Evolutionary conservation across 2,797 vertebrate species (phyloP), one percentile per base, ranked within the genome.

Genomic region (Euphonia xanthogaster): DNA sequence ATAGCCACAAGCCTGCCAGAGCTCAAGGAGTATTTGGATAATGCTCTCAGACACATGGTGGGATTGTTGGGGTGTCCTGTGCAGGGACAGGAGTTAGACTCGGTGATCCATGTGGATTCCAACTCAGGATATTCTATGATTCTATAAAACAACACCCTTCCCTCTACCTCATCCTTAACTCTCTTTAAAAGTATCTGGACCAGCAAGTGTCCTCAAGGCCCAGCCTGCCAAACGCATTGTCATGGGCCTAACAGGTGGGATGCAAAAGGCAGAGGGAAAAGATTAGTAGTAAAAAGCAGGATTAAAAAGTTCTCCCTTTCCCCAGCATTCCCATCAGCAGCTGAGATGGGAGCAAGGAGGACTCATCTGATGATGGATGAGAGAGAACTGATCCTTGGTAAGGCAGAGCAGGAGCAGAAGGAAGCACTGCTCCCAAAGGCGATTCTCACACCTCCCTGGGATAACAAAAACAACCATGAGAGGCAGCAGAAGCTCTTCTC

Each of bases 381-480:
- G 60, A 82, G 71, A 82, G 81, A 89, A 74, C 23, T 54, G 63
- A 93, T 75, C 80, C 80, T 89, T 81, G 71, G 86, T 74, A 76
- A 92, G 67, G 80, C 15, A 2, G 86, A 96, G 80, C 47, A 55
- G 67, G 70, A 96, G 72, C 91, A 96, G 95, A 95, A 95, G 91
- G 93, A 93, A 93, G 74, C 40, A 4, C 51, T 55, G 55, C 77
- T 92, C 91, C 91, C 93, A 66, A 66, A 94, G 80, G 86, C 4
- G 1, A 89, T 42, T 73, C 86, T 92, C 89, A 67, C 51, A 71
- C 83, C 63, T 86, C 66, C 53, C 65, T 67, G 88, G 79, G 63
- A 72, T 77, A 68, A 90, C 47, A 78, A 83, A 83, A 90, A 68
- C 83, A 83, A 63, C 73, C 73, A 88, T 35, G 68, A 84, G 90